Percentiles rank a stretch among this genome's conserved stretches.
Evolutionary conservation across 2,797 vertebrate species (phyloP).

Genomic region (Dromococcyx pavoninus): DNA sequence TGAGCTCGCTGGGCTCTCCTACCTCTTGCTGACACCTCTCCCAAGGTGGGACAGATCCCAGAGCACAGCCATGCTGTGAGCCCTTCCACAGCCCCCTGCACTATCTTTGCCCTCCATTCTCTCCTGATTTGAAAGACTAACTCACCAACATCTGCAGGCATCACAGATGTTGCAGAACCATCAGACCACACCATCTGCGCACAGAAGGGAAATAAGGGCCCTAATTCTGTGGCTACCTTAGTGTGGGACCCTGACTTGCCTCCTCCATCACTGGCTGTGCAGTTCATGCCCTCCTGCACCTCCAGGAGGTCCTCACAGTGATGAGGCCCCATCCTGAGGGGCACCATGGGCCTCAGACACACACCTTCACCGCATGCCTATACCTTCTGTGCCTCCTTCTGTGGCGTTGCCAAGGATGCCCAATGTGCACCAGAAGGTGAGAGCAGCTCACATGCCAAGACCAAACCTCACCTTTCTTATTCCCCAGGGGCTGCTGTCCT

Average conservation of each 20-base stretch:
- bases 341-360: background rate
- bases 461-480: background rate
- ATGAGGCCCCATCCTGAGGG: background rate
- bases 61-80: rapidly evolving
- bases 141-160: background rate
- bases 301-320: background rate
- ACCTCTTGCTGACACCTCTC: background rate
- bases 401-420: rapidly evolving
- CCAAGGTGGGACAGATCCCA: background rate
- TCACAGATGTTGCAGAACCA: background rate
- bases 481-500: background rate
- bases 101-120: rapidly evolving
- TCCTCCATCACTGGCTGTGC: background rate
- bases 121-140: too few species aligned
- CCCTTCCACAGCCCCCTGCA: background rate
- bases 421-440: too few species aligned
- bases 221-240: background rate
- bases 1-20: background rate
- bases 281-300: background rate
- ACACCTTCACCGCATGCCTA: rapidly evolving
- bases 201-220: background rate
- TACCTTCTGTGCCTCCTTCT: background rate
- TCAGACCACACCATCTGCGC: background rate
- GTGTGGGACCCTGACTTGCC: rapidly evolving
- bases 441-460: background rate